Percentiles rank a stretch among this genome's conserved stretches.
Evolutionary conservation across 1,140 invertebrate genomes (phyloP).

Genomic region (Dendrolimus punctatus): DNA sequence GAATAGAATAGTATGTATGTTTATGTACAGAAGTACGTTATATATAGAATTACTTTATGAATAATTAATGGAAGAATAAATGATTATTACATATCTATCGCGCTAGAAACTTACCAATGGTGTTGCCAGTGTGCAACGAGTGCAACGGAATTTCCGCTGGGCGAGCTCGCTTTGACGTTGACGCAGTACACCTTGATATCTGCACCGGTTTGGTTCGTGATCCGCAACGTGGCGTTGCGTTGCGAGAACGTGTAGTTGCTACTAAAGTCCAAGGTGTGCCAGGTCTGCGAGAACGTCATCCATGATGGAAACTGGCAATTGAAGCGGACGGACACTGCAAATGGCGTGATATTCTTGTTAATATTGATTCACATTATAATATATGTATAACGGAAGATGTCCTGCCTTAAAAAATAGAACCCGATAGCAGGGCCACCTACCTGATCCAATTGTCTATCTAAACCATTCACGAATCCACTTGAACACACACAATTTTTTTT

Average conservation of each 20-base stretch:
- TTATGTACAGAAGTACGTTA: too few species aligned
- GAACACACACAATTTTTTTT: too few species aligned
- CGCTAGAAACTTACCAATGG: constrained; percentile 52
- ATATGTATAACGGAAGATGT: not conserved
- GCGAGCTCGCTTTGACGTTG: constrained; percentile 73
- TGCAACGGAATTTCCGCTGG: constrained; percentile 71
- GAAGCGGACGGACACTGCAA: constrained; percentile 72
- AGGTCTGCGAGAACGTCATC: constrained; percentile 77
- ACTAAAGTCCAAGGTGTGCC: constrained; percentile 81
- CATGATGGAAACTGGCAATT: constrained; percentile 80
- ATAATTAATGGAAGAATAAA: too few species aligned
- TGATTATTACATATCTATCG: not conserved
- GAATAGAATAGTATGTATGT: too few species aligned
- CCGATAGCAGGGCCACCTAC: too few species aligned
- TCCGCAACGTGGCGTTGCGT: constrained; percentile 76
- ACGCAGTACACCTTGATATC: constrained; percentile 78
- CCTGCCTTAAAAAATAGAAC: too few species aligned
- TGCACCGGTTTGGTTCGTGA: constrained; percentile 72
- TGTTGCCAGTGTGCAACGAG: constrained; percentile 74
- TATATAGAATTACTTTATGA: too few species aligned
- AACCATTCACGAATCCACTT: too few species aligned
- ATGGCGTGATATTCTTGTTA: constrained; percentile 1
- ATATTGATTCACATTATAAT: not conserved
- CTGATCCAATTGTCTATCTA: too few species aligned
- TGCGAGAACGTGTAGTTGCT: constrained; percentile 79